Percentiles rank a stretch among this genome's conserved stretches.
Conservation (phyloP, 2,113 vertebrate genomes). For the Campylomormyrus numenius region DNA sequence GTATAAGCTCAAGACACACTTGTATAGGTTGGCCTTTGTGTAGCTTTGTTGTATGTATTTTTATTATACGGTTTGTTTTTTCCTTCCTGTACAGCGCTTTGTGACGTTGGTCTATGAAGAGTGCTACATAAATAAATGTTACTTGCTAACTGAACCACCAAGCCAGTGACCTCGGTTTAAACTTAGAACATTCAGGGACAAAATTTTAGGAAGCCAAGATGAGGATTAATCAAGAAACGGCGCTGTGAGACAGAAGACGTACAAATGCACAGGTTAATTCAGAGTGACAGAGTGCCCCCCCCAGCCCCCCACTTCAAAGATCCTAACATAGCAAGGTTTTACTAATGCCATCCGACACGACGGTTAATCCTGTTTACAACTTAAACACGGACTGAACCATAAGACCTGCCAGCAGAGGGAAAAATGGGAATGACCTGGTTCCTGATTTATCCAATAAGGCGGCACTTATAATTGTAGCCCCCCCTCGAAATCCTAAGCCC, state of each 20-base stretch:
- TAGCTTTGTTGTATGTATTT: background rate
- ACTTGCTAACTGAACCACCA: conserved; percentile 22
- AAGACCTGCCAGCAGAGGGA: conserved; percentile 26
- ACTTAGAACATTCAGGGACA: conserved; percentile 43
- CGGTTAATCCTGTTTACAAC: conserved; percentile 51
- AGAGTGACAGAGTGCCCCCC: conserved; percentile 11
- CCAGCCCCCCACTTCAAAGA: conserved; percentile 32
- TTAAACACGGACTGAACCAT: conserved; percentile 40
- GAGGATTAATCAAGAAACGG: conserved; percentile 45
- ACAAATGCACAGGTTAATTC: conserved; percentile 46
- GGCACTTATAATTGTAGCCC: background rate
- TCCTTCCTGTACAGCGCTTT: background rate
- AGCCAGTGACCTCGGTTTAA: conserved; percentile 42
- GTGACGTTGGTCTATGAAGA: background rate
- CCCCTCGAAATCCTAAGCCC: background rate
- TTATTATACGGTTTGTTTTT: background rate
- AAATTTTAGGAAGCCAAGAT: conserved; percentile 10
- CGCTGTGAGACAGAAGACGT: conserved; percentile 38
- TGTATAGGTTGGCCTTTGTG: background rate
- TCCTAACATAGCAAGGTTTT: conserved; percentile 44
- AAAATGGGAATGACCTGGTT: conserved; percentile 24
- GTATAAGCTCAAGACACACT: background rate
- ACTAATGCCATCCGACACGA: conserved; percentile 40
- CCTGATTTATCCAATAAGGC: conserved; percentile 5
- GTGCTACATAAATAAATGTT: background rate